Evolutionary conservation across 2,113 vertebrate genomes (phyloP).

Genomic region (Gorsachius goisagi): DNA sequence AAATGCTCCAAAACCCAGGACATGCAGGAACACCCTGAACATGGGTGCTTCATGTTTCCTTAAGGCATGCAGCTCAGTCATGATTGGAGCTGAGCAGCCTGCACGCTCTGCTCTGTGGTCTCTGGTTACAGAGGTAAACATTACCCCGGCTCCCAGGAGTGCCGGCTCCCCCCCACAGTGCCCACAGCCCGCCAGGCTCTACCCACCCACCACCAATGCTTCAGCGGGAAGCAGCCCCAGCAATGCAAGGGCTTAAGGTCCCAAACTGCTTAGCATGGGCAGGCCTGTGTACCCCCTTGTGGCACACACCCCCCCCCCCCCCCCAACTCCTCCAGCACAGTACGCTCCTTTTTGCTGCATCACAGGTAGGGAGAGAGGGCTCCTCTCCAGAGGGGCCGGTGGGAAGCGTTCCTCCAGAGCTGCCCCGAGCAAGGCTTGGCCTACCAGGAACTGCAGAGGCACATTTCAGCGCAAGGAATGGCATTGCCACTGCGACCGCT

Average conservation of each 20-base stretch:
- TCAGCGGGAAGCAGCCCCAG: background rate
- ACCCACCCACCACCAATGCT: background rate
- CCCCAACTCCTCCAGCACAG: background rate
- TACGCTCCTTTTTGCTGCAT: background rate
- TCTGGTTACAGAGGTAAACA: background rate
- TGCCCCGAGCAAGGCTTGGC: background rate
- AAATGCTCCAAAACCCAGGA: background rate
- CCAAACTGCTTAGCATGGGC: rapidly evolving
- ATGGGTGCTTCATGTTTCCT: background rate
- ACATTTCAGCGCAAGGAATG: background rate
- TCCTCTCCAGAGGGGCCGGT: background rate
- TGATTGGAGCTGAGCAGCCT: background rate
- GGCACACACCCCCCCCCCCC: no score
- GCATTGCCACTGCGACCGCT: background rate
- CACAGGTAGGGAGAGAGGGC: background rate
- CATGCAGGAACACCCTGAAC: background rate
- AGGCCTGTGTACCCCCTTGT: background rate
- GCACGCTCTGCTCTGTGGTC: background rate
- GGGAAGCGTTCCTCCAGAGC: background rate
- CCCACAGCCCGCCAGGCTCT: rapidly evolving
- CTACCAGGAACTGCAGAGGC: background rate
- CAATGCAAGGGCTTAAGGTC: background rate
- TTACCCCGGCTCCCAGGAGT: rapidly evolving
- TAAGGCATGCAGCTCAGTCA: background rate
- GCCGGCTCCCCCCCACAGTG: background rate